Conservation (phyloP, 2,888 invertebrate species). For the Parnassius glacialis region DNA sequence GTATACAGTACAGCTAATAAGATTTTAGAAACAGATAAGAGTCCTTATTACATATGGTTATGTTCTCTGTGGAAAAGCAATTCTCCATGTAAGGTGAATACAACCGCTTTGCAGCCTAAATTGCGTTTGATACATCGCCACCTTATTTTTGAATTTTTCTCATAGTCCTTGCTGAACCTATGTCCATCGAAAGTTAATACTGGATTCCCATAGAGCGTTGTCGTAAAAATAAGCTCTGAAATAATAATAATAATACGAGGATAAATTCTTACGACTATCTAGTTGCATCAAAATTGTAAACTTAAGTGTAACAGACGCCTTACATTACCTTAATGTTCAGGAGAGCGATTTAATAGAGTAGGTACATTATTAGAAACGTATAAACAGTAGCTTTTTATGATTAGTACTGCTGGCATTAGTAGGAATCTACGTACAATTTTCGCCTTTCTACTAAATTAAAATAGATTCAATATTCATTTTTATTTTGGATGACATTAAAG, state of each 20-base stretch:
- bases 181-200: constrained; percentile 26
- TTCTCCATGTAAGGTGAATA: constrained; percentile 18
- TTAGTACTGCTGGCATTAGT: too few species aligned
- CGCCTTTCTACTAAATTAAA: too few species aligned
- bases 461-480: too few species aligned
- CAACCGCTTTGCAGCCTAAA: constrained; percentile 28
- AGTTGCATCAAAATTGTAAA: too few species aligned
- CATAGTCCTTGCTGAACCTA: constrained; percentile 28
- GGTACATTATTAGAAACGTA: too few species aligned
- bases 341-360: too few species aligned
- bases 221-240: constrained; percentile 17
- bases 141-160: constrained; percentile 24
- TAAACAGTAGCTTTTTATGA: too few species aligned
- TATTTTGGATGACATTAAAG: too few species aligned
- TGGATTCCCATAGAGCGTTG: constrained; percentile 28
- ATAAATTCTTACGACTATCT: not conserved
- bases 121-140: constrained; percentile 32
- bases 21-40: not conserved
- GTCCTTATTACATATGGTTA: constrained; percentile 24
- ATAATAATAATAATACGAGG: not conserved
- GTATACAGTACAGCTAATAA: too few species aligned
- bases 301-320: too few species aligned
- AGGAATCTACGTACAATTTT: too few species aligned
- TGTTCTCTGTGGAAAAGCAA: constrained; percentile 26
- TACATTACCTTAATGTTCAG: too few species aligned